Evolutionary conservation across 2,113 vertebrate genomes (phyloP), one percentile per base, ranked within the genome.

Genomic region (Ochotona princeps): DNA sequence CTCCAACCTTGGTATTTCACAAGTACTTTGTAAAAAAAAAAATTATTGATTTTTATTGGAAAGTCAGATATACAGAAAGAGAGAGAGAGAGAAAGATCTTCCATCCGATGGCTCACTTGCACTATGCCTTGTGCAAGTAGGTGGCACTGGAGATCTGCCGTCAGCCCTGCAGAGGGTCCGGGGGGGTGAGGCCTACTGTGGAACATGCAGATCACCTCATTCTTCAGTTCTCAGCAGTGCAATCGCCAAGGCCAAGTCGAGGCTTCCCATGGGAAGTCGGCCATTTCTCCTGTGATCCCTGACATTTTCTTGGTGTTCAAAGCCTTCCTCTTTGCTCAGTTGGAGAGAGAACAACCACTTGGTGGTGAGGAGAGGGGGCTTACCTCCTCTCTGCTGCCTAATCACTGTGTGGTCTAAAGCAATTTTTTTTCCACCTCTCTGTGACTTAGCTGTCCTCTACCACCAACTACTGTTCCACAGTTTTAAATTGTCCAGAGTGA

Each of bases 161-260:
- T 0, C 0, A 21, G 73, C 92, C 76, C 11, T n/a, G 21, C 32
- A 73, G 44, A 28, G 18, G 9, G 6, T 54, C 54, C 0, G 23
- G 2, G 7, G 7, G 28, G 5, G 44, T 35, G 73, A 15, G 15
- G 38, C 15, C 0, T n/a, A 11, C 1, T 26, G 76, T 38, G 11
- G 76, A 60, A 21, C 2, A 12, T 7, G 18, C 75, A 8, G 0
- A 65, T n/a, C 8, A 2, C 38, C 20, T 63, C n/a, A 38, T 23
- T 35, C 54, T 49, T 81, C 60, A 13, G 38, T 65, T 70, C 78
- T 69, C 89, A 8, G 83, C 76, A 63, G 75, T 49, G 23, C 26
- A 14, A 13, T n/a, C 21, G 5, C n/a, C 63, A 65, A 65, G 15
- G 57, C 47, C 89, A 72, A 47, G 28, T 30, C 23, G 44, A 25